phyloP scores from a whole-genome alignment of 2,888 invertebrate species.

The Podabrus alpinus region DNA sequence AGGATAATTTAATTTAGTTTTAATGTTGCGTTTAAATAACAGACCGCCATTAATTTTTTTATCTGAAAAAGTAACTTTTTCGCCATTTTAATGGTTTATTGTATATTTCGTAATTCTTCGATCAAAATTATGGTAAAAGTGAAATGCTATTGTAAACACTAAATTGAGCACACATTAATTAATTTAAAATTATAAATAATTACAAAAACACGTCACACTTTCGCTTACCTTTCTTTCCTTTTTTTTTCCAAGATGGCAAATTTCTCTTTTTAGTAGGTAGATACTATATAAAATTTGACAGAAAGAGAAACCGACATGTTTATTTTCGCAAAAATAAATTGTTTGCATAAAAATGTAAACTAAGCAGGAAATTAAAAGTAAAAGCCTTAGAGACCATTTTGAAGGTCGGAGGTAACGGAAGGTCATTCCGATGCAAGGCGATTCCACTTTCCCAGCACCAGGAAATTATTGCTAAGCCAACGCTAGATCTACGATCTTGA shows the following conservation, averaged over 20 bases:
- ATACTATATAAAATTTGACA: not conserved
- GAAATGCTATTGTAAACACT: not conserved
- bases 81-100: not conserved
- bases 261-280: not conserved
- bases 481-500: conserved; percentile 32
- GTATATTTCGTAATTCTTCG: not conserved
- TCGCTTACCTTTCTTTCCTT: conserved; percentile 22
- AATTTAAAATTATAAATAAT: not conserved
- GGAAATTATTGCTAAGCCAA: conserved; percentile 20
- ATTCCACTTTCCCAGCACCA: conserved; percentile 38
- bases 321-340: not conserved
- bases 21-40: not conserved
- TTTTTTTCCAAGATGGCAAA: not conserved
- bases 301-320: conserved; percentile 2
- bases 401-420: conserved; percentile 41
- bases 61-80: not conserved
- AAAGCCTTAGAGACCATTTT: conserved; percentile 24
- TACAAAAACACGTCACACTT: conserved; percentile 15
- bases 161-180: not conserved
- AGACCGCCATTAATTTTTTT: not conserved
- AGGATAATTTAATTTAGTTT: conserved; percentile 29
- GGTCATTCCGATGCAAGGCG: conserved; percentile 37
- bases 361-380: conserved; percentile 34
- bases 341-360: not conserved
- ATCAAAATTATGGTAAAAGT: conserved; percentile 1